Evolutionary conservation across 2,797 vertebrate species (phyloP).

Genomic region (Lepilemur ruficaudatus): DNA sequence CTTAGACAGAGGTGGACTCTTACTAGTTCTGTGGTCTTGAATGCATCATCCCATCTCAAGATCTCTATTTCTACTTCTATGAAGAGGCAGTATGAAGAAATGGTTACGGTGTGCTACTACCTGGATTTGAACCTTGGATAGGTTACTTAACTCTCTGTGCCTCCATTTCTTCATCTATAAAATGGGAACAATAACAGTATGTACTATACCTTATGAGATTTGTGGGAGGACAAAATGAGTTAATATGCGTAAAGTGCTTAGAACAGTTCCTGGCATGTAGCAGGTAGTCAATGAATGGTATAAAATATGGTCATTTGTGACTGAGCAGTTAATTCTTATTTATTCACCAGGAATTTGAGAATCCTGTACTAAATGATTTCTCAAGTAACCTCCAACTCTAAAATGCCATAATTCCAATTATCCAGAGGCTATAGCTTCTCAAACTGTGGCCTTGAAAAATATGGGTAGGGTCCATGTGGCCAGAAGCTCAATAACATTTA

Average conservation of each 20-base stretch:
- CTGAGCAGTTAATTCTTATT: neutral
- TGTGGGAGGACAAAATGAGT: neutral
- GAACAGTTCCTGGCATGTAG: neutral
- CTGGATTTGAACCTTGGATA: neutral
- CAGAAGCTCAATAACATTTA: slow-evolving; percentile 31
- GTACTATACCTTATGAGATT: neutral
- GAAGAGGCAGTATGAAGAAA: neutral
- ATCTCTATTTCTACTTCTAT: neutral
- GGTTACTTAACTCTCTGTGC: neutral
- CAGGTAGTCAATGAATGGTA: neutral
- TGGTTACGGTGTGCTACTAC: neutral
- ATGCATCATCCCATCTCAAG: neutral
- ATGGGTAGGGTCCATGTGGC: neutral
- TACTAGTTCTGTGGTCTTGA: neutral
- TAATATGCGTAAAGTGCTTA: neutral
- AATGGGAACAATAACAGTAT: neutral
- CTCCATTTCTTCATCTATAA: neutral
- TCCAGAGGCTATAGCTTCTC: neutral
- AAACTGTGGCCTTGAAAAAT: slow-evolving; percentile 37
- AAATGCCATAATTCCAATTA: neutral
- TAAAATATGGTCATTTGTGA: neutral
- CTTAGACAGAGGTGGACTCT: neutral
- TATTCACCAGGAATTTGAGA: neutral
- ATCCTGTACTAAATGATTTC: neutral
- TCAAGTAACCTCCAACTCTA: neutral